Evolutionary conservation across 2,797 vertebrate genomes (phyloP), one percentile per base, ranked within the genome.

Genomic region (Ctenopoma kingsleyae): DNA sequence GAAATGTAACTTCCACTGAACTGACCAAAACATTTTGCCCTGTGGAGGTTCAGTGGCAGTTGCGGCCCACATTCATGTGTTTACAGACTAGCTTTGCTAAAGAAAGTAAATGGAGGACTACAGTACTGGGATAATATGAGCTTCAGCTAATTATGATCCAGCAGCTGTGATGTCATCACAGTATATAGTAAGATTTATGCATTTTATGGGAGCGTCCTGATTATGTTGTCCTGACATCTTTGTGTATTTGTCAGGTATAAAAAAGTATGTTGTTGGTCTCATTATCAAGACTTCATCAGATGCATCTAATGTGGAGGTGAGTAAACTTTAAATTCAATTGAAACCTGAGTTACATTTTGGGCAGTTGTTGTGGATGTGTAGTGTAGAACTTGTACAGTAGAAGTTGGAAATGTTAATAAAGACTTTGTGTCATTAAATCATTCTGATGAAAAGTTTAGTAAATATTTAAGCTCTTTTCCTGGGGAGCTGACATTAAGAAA

Each of bases 281-380:
- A 99, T 99, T 93, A 99, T 99, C 94, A 99, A 99, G 96, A 99
- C 98, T 5, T 99, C 98, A 6, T 98, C 98, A 75, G 98, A 99
- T 82, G 97, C 98, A 69, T 80, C 97, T 11, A 98, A 95, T 87
- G 97, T 99, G 87, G 98, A 99, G 95, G 98, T 97, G 91, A 94
- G 97, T 86, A 0, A 38, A 71, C 17, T 48, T 47, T 20, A 1
- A 30, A n/a, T 43, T 48, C 10, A 23, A 47, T 27, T 38, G 6
- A 7, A 71, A 40, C n/a, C 11, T 32, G 4, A 41, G 32, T 41
- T 6, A 11, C 10, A 23, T 43, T 25, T 17, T 11, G 7, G 13
- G 30, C 22, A 7, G 15, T 30, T 30, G 27, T 10, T 22, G 5
- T n/a, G 6, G 22, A n/a, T 25, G 23, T 20, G 35, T 25, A 4